These are phyloP conservation scores for Sceliomorpha sp. DNA, from an alignment of 2,888 invertebrate species.

Conservation along the genomic window DNA sequence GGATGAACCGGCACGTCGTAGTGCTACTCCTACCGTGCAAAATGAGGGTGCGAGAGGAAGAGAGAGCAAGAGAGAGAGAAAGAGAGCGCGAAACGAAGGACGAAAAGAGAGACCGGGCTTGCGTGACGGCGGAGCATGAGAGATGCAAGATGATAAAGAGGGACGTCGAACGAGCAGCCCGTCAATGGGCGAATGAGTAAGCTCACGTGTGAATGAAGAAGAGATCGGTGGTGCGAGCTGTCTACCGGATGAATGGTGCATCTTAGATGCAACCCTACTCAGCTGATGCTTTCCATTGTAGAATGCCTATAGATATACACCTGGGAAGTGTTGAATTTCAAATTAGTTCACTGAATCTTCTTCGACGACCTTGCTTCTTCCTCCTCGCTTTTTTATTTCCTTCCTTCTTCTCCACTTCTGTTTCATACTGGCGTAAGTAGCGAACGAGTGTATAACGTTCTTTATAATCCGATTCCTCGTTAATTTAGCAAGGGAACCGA, in stretches of 20 bases:
- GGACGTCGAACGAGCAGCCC: slow-evolving; percentile 29
- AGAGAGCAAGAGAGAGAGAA: slow-evolving; percentile 9
- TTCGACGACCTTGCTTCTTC: slow-evolving; percentile 12
- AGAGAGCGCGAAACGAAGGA: slow-evolving; percentile 7
- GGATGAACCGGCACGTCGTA: neutral
- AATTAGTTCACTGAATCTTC: slow-evolving; percentile 23
- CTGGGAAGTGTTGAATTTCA: slow-evolving; percentile 34
- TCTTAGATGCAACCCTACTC: slow-evolving; percentile 37
- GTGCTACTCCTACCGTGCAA: no score
- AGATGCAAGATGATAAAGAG: slow-evolving; percentile 40
- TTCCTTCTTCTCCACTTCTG: slow-evolving; percentile 19
- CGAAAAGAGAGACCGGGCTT: slow-evolving; percentile 11
- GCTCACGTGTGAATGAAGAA: slow-evolving; percentile 44
- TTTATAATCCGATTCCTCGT: no score
- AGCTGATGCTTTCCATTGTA: slow-evolving; percentile 32
- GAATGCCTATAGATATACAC: slow-evolving; percentile 24
- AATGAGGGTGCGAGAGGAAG: neutral
- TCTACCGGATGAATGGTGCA: slow-evolving; percentile 32
- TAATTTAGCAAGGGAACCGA: no score
- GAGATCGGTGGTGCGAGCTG: slow-evolving; percentile 24
- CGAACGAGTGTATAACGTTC: no score
- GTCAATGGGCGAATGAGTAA: slow-evolving; percentile 43
- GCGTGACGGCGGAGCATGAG: slow-evolving; percentile 23
- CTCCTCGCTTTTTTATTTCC: slow-evolving; percentile 19
- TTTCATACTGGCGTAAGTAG: no score